Evolutionary conservation across 1,140 invertebrate species (phyloP).

Genomic region (Drosophila pallidifrons): DNA sequence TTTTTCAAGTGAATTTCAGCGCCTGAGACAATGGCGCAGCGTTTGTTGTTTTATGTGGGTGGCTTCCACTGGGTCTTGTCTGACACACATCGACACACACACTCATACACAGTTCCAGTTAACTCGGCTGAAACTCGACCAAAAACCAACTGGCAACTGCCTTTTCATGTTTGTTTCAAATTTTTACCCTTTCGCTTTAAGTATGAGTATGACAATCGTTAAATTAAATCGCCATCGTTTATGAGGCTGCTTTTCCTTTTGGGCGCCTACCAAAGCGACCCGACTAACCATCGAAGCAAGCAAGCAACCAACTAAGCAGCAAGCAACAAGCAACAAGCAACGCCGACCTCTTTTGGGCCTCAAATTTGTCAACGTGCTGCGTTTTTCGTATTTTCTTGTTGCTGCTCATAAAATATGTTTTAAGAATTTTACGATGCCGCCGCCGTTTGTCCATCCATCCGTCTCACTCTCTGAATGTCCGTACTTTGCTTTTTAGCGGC

Average conservation of each 20-base stretch:
- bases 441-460: conserved; percentile 20
- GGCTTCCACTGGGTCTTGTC: conserved; percentile 54
- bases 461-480: conserved; percentile 5
- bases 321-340: conserved; percentile 1
- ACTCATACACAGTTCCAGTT: conserved; percentile 63
- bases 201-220: conserved; percentile 73
- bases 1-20: conserved; percentile 81
- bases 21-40: conserved; percentile 71
- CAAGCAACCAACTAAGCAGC: conserved; percentile 6
- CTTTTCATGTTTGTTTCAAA: conserved; percentile 14
- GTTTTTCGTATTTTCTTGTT: conserved; percentile 69
- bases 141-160: conserved; percentile 35
- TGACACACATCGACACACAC: conserved; percentile 26
- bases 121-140: conserved; percentile 53
- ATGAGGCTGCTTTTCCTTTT: conserved; percentile 79
- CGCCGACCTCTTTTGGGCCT: conserved; percentile 72
- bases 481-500: conserved; percentile 58
- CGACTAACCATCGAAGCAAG: background rate
- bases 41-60: conserved; percentile 77
- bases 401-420: conserved; percentile 80
- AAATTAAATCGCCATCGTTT: conserved; percentile 83
- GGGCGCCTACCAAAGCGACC: conserved; percentile 64
- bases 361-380: conserved; percentile 78
- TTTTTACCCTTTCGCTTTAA: conserved; percentile 35
- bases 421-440: conserved; percentile 81